phyloP scores from a whole-genome alignment of 2,113 vertebrate genomes.

The Rafetus swinhoei region DNA sequence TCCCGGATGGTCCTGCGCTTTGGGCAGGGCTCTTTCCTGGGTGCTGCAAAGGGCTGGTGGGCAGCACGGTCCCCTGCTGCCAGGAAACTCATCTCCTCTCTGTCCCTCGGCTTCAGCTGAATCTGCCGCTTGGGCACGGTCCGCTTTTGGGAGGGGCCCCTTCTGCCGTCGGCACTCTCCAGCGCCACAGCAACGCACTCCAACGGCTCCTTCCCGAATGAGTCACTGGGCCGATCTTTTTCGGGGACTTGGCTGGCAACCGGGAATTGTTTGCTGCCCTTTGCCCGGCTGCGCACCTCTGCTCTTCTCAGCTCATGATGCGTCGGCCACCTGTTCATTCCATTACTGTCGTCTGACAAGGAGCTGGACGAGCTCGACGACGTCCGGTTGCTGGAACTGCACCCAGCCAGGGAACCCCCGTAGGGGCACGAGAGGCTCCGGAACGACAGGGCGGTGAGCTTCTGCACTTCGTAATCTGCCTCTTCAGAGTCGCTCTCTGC shows the following conservation, averaged over 20 bases:
- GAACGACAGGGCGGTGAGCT: slow-evolving; percentile 83
- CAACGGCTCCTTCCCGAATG: slow-evolving; percentile 71
- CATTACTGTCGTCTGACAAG: slow-evolving; percentile 84
- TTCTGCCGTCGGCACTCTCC: slow-evolving; percentile 82
- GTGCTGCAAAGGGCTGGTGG: background rate
- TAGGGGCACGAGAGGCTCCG: slow-evolving; percentile 81
- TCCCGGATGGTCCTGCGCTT: slow-evolving; percentile 46
- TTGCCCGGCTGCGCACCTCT: slow-evolving; percentile 14
- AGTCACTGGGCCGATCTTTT: slow-evolving; percentile 66
- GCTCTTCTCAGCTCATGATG: slow-evolving; percentile 79
- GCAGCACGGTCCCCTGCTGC: slow-evolving; percentile 57
- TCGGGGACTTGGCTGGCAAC: slow-evolving; percentile 22
- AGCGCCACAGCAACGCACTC: slow-evolving; percentile 91
- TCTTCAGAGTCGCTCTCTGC: slow-evolving; percentile 84
- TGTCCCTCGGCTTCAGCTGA: slow-evolving; percentile 87
- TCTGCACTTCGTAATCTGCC: slow-evolving; percentile 86
- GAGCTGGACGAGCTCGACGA: slow-evolving; percentile 83
- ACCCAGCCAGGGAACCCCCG: slow-evolving; percentile 83
- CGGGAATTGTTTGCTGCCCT: slow-evolving; percentile 39
- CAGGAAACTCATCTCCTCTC: slow-evolving; percentile 69
- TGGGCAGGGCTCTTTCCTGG: slow-evolving; percentile 47
- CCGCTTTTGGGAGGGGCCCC: slow-evolving; percentile 77
- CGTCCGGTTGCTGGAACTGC: slow-evolving; percentile 85
- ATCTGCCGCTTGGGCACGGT: slow-evolving; percentile 96
- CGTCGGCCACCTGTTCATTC: slow-evolving; percentile 79